Evolutionary conservation across 2,888 invertebrate species (phyloP).

Genomic region (Tolmerus cingulatus): DNA sequence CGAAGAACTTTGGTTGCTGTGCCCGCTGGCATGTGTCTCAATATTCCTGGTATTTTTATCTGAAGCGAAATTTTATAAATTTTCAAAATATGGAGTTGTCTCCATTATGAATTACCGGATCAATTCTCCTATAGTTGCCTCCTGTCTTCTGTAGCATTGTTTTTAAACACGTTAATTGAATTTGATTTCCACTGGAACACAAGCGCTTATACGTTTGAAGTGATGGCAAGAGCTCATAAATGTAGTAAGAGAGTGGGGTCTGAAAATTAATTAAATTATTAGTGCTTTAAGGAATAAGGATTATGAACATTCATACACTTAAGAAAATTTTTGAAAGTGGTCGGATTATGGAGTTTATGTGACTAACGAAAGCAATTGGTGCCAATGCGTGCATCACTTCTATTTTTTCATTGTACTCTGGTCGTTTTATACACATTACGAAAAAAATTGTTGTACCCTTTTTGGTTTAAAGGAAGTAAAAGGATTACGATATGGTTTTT

Average conservation of each 20-base stretch:
- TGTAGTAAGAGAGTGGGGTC: neutral
- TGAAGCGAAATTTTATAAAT: neutral
- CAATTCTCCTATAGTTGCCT: neutral
- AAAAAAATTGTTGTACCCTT: slow-evolving; percentile 66
- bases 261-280: neutral
- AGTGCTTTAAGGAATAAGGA: neutral
- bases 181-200: neutral
- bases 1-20: neutral
- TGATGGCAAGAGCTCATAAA: neutral
- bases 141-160: neutral
- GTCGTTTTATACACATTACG: slow-evolving; percentile 62
- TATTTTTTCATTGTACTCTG: slow-evolving; percentile 67
- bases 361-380: slow-evolving; percentile 63
- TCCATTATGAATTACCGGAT: neutral
- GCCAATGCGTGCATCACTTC: slow-evolving; percentile 64
- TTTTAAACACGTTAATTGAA: neutral
- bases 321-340: neutral
- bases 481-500: neutral
- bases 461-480: neutral
- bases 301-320: neutral
- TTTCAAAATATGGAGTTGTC: neutral
- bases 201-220: neutral
- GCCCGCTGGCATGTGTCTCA: neutral
- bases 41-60: neutral
- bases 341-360: slow-evolving; percentile 54